Conservation (phyloP, 2,888 invertebrate species). For the Sepiola atlantica region DNA sequence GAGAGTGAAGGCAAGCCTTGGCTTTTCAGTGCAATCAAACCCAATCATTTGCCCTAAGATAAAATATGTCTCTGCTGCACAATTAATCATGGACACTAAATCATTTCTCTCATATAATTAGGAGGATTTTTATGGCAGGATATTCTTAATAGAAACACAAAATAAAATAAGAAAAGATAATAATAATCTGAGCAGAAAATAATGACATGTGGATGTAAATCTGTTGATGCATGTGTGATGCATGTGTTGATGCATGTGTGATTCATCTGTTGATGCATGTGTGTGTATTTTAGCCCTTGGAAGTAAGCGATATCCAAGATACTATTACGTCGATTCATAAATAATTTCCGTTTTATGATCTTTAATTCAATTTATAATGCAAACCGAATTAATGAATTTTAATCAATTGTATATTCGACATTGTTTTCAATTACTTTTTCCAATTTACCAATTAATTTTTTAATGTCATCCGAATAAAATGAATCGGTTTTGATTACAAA, state of each 20-base stretch:
- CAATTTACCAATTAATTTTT: no score
- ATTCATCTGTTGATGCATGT: background rate
- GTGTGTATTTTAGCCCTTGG: background rate
- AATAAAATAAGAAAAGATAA: background rate
- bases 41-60: background rate
- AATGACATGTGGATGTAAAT: background rate
- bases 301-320: background rate
- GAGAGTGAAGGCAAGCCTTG: background rate
- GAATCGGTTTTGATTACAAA: no score
- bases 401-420: no score
- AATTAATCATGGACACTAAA: constrained; percentile 1
- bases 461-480: no score
- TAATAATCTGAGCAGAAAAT: background rate
- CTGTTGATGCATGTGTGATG: background rate
- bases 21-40: background rate
- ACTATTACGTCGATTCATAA: no score
- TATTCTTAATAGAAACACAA: background rate
- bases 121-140: background rate
- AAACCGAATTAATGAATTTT: no score
- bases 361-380: no score
- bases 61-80: background rate
- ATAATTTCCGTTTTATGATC: no score
- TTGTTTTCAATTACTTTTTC: no score
- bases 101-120: background rate
- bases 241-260: no score